Evolutionary conservation across 1,140 invertebrate genomes (phyloP), one percentile per base, ranked within the genome.

Genomic region (Parasteatoda tepidariorum): DNA sequence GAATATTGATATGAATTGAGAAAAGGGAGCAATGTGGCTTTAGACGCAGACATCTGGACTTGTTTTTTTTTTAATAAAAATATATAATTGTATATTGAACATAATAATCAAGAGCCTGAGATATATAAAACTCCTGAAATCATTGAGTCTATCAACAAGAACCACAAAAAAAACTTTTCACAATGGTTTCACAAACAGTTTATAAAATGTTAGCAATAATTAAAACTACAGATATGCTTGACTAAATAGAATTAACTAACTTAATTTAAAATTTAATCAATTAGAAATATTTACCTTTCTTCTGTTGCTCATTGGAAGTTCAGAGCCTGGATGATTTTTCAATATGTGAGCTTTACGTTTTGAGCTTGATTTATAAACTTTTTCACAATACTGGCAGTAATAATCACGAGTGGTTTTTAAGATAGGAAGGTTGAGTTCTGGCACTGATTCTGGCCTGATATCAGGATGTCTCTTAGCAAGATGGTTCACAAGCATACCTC

Each of bases 401-500:
- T 95, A 96, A 88, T 95, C 93, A 57, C 92, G 91, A 13, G 93
- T 94, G n/a, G 93, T 92, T 86, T 94, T 91, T 24, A 95, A 88
- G 85, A 96, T 95, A 0, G 95, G 95, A 75, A 95, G 89, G 88
- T 94, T 95, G 18, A 96, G 90, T 89, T 96, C 95, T 4, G 94
- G 94, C 3, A 96, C 93, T 6, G 92, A 92, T 81, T 94, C 92
- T 0, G 92, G 92, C 64, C 91, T 91, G 9, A 95, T 91, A 83
- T 94, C 93, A 0, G 95, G 94, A 90, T 96, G 95, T 57, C 94
- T 89, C 87, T 94, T 95, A n/a, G 94, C 94, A 73, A 96, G 90
- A 89, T 96, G 95, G 89, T 96, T 96, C 0, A 96, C 94, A 5
- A 95, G 89, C 93, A 95, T 95, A 66, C 95, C 95, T 84, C 95